Conservation (phyloP, 1,140 invertebrate species). For the Monochamus saltuarius region DNA sequence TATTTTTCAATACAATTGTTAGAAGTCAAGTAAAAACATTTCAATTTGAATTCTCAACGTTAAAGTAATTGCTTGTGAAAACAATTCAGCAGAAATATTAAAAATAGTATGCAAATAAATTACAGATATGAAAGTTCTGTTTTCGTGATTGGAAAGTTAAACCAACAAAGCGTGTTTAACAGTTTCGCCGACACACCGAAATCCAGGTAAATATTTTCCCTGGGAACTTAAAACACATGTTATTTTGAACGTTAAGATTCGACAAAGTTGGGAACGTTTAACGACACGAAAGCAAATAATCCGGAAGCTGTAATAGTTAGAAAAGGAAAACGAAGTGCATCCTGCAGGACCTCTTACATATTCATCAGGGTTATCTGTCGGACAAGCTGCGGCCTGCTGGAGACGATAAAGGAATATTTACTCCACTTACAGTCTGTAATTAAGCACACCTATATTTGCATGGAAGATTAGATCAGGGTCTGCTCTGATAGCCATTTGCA, state of each 20-base stretch:
- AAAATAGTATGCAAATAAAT: too few species aligned
- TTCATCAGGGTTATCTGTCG: slow-evolving; percentile 49
- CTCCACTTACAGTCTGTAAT: slow-evolving; percentile 51
- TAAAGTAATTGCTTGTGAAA: too few species aligned
- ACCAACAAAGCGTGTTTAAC: too few species aligned
- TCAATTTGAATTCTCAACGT: too few species aligned
- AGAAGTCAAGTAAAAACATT: too few species aligned
- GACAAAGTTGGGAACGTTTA: slow-evolving; percentile 9
- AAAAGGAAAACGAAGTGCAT: slow-evolving; percentile 25
- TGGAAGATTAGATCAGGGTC: slow-evolving; percentile 46
- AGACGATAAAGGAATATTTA: slow-evolving; percentile 52
- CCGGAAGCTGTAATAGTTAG: slow-evolving; percentile 7
- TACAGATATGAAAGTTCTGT: too few species aligned
- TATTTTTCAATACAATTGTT: too few species aligned
- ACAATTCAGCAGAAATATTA: too few species aligned
- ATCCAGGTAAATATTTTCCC: too few species aligned
- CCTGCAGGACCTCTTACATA: slow-evolving; percentile 45
- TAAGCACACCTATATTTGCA: slow-evolving; percentile 52
- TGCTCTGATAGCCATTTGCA: slow-evolving; percentile 42
- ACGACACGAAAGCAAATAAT: slow-evolving; percentile 27
- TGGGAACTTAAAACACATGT: slow-evolving; percentile 12
- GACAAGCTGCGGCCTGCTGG: slow-evolving; percentile 44
- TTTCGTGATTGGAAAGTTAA: too few species aligned
- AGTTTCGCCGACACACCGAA: too few species aligned
- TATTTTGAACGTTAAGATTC: slow-evolving; percentile 15